Evolutionary conservation across 2,888 invertebrate species (phyloP).

Genomic region (Agonopterix alstromeriana): DNA sequence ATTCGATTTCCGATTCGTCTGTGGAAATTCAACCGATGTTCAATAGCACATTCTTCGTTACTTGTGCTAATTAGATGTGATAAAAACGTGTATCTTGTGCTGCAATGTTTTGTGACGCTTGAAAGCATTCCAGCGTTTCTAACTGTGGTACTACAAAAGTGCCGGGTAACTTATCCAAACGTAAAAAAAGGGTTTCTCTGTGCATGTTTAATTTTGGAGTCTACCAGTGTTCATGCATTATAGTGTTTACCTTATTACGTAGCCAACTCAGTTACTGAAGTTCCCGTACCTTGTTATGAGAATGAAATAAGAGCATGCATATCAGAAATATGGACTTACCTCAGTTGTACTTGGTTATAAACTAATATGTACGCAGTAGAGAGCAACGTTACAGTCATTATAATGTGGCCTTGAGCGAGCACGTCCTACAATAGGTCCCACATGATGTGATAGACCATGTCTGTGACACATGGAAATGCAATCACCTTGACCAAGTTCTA

Average conservation of each 20-base stretch:
- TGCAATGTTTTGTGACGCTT: slow-evolving; percentile 43
- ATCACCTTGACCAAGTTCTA: slow-evolving; percentile 36
- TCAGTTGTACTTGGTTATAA: slow-evolving; percentile 38
- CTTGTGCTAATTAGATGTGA: slow-evolving; percentile 48
- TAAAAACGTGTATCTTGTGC: slow-evolving; percentile 58
- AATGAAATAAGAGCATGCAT: slow-evolving; percentile 38
- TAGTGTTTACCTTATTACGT: slow-evolving; percentile 42
- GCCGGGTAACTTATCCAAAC: slow-evolving; percentile 23
- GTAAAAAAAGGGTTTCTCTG: slow-evolving; percentile 25
- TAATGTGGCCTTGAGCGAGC: slow-evolving; percentile 44
- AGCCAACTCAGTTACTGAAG: slow-evolving; percentile 28
- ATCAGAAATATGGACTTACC: slow-evolving; percentile 53
- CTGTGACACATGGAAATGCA: slow-evolving; percentile 22
- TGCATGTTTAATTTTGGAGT: slow-evolving; percentile 71
- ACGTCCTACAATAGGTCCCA: slow-evolving; percentile 39
- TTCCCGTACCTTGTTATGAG: slow-evolving; percentile 59
- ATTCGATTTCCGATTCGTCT: slow-evolving; percentile 88
- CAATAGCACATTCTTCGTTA: slow-evolving; percentile 31
- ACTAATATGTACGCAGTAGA: slow-evolving; percentile 49
- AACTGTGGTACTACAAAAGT: slow-evolving; percentile 47
- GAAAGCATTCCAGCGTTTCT: slow-evolving; percentile 40
- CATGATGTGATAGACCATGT: slow-evolving; percentile 17
- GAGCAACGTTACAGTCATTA: slow-evolving; percentile 50
- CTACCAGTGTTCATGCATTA: slow-evolving; percentile 49
- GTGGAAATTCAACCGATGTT: slow-evolving; percentile 70